phyloP scores from a whole-genome alignment of 2,888 invertebrate genomes.

The Drosophila pegasa region DNA sequence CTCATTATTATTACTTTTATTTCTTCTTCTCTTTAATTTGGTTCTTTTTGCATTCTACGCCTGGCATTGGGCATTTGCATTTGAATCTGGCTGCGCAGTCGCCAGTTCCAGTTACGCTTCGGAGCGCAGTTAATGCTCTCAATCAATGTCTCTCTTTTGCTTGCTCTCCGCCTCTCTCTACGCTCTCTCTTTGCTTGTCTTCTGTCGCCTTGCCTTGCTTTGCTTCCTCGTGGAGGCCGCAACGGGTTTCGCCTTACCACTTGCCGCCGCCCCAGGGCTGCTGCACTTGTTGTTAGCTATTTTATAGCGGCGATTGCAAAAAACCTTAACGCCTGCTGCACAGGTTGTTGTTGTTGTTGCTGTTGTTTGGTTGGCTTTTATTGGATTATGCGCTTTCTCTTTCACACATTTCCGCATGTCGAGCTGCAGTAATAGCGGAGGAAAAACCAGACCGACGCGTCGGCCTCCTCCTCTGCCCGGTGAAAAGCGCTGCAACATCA shows the following conservation, averaged over 20 bases:
- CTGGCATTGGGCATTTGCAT: constrained; percentile 38
- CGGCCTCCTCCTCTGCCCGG: constrained; percentile 5
- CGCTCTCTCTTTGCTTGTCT: neutral
- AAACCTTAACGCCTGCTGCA: constrained; percentile 31
- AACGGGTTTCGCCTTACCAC: constrained; percentile 56
- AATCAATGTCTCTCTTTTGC: neutral
- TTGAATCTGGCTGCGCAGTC: constrained; percentile 40
- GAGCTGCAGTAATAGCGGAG: constrained; percentile 37
- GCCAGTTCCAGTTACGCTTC: constrained; percentile 37
- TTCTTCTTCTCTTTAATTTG: no score
- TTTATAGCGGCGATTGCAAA: constrained; percentile 23
- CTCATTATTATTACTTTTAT: neutral
- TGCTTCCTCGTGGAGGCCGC: constrained; percentile 37
- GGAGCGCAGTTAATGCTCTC: constrained; percentile 11
- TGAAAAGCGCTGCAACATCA: constrained; percentile 47
- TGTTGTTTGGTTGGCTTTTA: constrained; percentile 44
- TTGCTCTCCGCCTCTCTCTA: neutral
- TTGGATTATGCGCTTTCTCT: constrained; percentile 78
- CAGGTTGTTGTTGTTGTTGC: constrained; percentile 19
- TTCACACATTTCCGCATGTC: constrained; percentile 76
- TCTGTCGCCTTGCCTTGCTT: constrained; percentile 6
- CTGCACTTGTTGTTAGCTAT: constrained; percentile 64
- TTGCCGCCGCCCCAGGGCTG: constrained; percentile 56
- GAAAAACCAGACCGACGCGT: constrained; percentile 65
- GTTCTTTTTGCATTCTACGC: constrained; percentile 16